Percentiles rank a stretch among this genome's conserved stretches.
These are phyloP conservation scores for Tiliacea aurago DNA, from an alignment of 2,888 invertebrate genomes.

Conservation along the genomic window DNA sequence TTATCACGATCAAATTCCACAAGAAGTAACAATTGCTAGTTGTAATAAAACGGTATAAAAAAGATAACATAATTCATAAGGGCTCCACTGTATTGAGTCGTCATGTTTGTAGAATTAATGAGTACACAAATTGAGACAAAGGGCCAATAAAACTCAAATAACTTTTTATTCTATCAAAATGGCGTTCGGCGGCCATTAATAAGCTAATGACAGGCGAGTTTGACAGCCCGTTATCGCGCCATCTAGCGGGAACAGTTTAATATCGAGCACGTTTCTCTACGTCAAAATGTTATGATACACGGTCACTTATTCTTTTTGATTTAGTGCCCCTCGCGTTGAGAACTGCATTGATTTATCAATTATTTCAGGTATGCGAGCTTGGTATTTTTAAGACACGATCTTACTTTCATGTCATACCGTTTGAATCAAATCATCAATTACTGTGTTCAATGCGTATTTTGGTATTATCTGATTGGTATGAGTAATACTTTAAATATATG, in stretches of 20 bases:
- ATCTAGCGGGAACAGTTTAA: slow-evolving; percentile 88
- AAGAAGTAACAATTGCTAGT: background rate
- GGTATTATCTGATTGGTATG: slow-evolving; percentile 86
- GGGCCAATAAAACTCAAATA: slow-evolving; percentile 80
- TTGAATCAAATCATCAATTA: slow-evolving; percentile 89
- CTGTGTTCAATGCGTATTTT: slow-evolving; percentile 80
- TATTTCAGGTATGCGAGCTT: slow-evolving; percentile 86
- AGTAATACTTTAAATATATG: slow-evolving; percentile 75
- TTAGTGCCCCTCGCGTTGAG: slow-evolving; percentile 86
- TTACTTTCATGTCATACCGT: slow-evolving; percentile 88
- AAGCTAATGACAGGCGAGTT: slow-evolving; percentile 88
- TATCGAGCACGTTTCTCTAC: slow-evolving; percentile 85
- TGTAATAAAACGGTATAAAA: background rate
- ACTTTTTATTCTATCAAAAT: slow-evolving; percentile 83
- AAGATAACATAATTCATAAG: background rate
- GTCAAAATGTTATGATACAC: slow-evolving; percentile 89
- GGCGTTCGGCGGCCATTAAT: slow-evolving; percentile 83
- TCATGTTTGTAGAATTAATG: slow-evolving; percentile 53
- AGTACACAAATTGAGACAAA: slow-evolving; percentile 63
- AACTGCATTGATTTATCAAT: slow-evolving; percentile 90
- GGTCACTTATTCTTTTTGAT: slow-evolving; percentile 84
- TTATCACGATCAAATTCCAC: slow-evolving; percentile 11
- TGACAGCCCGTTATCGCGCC: slow-evolving; percentile 89
- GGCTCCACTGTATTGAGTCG: slow-evolving; percentile 28
- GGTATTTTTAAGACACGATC: slow-evolving; percentile 88